These are phyloP conservation scores for Pteruthius melanotis DNA, from an alignment of 2,113 vertebrate species.

Conservation along the genomic window DNA sequence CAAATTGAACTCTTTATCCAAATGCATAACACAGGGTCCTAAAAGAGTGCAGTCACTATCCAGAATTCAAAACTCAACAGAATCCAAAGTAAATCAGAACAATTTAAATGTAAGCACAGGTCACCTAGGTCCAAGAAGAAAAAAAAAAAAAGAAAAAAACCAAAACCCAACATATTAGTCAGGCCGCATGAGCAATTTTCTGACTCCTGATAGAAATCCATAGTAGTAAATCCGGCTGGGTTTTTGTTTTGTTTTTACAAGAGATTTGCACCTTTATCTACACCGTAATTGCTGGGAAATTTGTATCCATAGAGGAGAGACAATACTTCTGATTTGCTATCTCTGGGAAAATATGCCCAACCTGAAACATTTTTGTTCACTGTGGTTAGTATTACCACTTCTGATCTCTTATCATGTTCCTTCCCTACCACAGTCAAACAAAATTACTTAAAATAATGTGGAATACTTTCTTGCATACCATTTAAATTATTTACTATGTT, in stretches of 20 bases:
- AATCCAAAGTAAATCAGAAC: neutral
- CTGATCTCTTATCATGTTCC: neutral
- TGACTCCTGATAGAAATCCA: neutral
- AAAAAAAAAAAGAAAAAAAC: no score
- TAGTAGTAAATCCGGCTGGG: neutral
- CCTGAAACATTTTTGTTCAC: neutral
- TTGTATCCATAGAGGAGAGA: neutral
- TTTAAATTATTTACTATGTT: neutral
- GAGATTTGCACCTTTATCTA: neutral
- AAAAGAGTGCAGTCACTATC: neutral
- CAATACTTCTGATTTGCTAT: neutral
- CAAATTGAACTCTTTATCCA: neutral
- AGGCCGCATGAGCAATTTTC: neutral
- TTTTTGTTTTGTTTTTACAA: neutral
- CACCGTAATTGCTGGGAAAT: neutral
- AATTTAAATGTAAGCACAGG: neutral
- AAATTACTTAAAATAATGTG: neutral
- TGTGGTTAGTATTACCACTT: neutral
- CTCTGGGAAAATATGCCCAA: neutral
- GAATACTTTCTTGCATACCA: neutral
- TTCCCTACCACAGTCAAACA: neutral
- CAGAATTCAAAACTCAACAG: neutral
- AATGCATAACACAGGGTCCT: neutral
- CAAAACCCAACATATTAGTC: neutral
- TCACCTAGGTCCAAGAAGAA: neutral